Percentiles rank a stretch among this genome's conserved stretches.
Evolutionary conservation across 2,797 vertebrate species (phyloP).

Genomic region (Semotilus atromaculatus): DNA sequence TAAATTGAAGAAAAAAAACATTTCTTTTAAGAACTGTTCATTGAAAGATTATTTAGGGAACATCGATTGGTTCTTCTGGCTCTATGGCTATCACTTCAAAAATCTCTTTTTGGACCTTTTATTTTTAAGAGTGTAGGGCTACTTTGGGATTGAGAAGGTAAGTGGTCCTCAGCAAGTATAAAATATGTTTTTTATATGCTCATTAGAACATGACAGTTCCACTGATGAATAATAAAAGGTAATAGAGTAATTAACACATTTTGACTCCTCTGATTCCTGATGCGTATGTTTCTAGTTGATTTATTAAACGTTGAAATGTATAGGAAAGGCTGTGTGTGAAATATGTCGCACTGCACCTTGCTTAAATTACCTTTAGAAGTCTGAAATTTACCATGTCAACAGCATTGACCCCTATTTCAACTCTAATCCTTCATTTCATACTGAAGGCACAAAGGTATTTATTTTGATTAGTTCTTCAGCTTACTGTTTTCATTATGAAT

Average conservation of each 20-base stretch:
- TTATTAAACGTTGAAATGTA: not conserved
- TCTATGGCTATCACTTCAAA: too few species aligned
- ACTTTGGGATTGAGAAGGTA: not conserved
- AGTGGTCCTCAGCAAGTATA: not conserved
- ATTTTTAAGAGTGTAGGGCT: not conserved
- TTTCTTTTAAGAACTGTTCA: too few species aligned
- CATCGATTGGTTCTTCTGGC: too few species aligned
- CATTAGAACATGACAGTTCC: not conserved
- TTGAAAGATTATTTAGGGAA: too few species aligned
- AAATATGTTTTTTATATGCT: not conserved
- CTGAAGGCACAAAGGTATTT: slow-evolving; percentile 15
- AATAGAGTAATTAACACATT: not conserved
- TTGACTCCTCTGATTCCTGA: not conserved
- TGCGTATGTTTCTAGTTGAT: not conserved
- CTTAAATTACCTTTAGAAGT: not conserved
- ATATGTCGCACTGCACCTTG: not conserved
- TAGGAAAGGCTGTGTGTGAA: not conserved
- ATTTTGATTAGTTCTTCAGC: slow-evolving; percentile 23
- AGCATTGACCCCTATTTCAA: not conserved
- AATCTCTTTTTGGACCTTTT: too few species aligned
- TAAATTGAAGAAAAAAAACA: not conserved
- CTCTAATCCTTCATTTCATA: slow-evolving; percentile 1
- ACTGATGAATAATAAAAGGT: not conserved
- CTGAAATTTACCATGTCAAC: not conserved
- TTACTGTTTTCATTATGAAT: slow-evolving; percentile 1